phyloP scores from a whole-genome alignment of 1,140 invertebrate species.

The Neuroterus valhalla region DNA sequence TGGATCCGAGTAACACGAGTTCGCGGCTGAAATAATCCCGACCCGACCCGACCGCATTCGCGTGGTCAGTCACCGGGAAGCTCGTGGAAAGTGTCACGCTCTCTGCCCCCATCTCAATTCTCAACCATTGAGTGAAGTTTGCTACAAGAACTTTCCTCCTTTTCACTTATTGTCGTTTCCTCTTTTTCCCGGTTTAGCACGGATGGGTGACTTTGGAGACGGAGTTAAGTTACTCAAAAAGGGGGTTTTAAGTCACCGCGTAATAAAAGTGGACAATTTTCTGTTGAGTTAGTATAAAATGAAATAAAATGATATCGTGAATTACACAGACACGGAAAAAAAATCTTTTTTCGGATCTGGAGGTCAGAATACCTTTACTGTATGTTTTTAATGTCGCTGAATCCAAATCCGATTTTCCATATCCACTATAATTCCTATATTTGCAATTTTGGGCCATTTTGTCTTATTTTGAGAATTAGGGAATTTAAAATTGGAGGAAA shows the following conservation, averaged over 20 bases:
- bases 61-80: slow-evolving; percentile 45
- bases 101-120: slow-evolving; percentile 4
- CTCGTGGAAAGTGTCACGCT: slow-evolving; percentile 21
- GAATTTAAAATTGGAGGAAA: no score
- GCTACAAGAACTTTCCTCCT: slow-evolving; percentile 5
- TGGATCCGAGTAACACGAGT: slow-evolving; percentile 52
- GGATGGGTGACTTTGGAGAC: not conserved
- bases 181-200: not conserved
- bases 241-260: not conserved
- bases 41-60: slow-evolving; percentile 34
- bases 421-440: no score
- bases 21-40: slow-evolving; percentile 51
- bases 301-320: no score
- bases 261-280: not conserved
- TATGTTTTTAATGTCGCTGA: no score
- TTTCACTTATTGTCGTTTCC: not conserved
- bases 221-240: not conserved
- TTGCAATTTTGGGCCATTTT: no score
- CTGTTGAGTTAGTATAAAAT: no score
- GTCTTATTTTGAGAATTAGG: no score
- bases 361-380: no score
- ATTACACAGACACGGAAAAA: no score
- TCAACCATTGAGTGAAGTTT: not conserved
- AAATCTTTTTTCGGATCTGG: no score
- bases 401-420: no score